These are phyloP conservation scores for Drosophila mauritiana DNA, from an alignment of 1,140 invertebrate genomes.

Conservation along the genomic window DNA sequence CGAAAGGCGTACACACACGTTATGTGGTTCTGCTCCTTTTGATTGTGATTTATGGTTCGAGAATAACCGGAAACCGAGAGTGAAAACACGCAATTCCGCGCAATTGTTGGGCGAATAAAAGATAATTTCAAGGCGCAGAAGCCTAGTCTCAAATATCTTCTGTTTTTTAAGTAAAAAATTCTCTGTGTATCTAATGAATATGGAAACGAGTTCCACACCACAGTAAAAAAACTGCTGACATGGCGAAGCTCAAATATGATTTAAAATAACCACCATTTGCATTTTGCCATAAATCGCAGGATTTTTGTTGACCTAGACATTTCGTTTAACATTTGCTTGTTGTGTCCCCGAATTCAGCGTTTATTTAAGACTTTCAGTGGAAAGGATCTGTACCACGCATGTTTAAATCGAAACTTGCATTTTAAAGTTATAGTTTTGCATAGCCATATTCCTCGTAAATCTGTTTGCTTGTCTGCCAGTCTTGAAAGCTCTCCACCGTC, in stretches of 20 bases:
- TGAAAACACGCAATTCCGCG: constrained; percentile 22
- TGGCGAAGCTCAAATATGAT: background rate
- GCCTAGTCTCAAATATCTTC: background rate
- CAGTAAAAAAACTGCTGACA: background rate
- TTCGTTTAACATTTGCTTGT: background rate
- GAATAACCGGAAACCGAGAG: constrained; percentile 65
- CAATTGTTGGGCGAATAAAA: constrained; percentile 18
- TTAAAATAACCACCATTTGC: constrained; percentile 9
- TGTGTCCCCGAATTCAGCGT: background rate
- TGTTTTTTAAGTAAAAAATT: background rate
- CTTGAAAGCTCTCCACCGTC: constrained; percentile 21
- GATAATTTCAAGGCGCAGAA: constrained; percentile 6
- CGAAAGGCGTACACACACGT: constrained; percentile 44
- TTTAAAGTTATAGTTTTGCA: background rate
- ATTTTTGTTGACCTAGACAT: background rate
- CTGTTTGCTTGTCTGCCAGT: background rate
- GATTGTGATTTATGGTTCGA: constrained; percentile 73
- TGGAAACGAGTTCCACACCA: constrained; percentile 4
- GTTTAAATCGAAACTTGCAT: background rate
- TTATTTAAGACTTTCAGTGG: background rate
- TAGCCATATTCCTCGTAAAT: background rate
- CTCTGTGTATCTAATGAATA: constrained; percentile 16
- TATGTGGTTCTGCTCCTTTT: constrained; percentile 48
- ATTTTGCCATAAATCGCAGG: constrained; percentile 8
- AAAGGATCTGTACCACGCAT: no score